Base-by-base conservation (phyloP, 2,113 vertebrate genomes). In the Oryzias javanicus region DNA sequence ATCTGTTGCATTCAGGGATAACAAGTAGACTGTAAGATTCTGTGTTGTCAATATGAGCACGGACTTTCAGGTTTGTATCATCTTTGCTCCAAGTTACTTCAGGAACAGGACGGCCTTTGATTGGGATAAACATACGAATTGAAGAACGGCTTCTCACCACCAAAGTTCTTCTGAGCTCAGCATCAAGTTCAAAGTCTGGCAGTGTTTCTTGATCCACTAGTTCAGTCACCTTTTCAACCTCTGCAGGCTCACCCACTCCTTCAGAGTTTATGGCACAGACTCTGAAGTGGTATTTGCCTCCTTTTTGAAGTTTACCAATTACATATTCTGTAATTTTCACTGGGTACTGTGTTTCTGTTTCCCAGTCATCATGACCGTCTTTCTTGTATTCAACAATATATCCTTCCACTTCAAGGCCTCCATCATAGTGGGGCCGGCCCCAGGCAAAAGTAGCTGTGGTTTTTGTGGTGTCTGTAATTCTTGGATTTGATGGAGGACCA, bases 61-160 rank as follows among this genome's bases (percentile, higher is more conserved):
- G 92, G 25, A 83, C 88, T 89, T 95, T 98, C 55, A 98, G 91
- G 70, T 94, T 93, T 73, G 90, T 76, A 18, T 90, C 91, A 54
- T 96, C 97, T 90, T 98, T 99, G 70, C 92, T 93, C 97, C 97
- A 99, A n/a, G 93, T 96, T 48, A 99, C 90, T 76, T 98, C 94
- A 55, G 97, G 96, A 79, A 93, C 82, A 70, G 97, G 97, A 18
- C 95, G 94, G 27, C 97, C 97, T 88, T 92, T 96, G 71, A 99
- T 98, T 44, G 94, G 93, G 66, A 99, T 93, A 84, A 99, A 99
- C 84, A 99, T 88, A 35, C 97, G 92, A 71, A 99, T 98, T 57
- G 94, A 98, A 78, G 92, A 90, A 77, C 97, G 94, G 49, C 92
- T 93, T 81, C 94, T 94, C 66, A 98, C 94, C 67, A 98, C 95